Conservation (phyloP, 2,888 invertebrate genomes). For the Phengaris alcon region DNA sequence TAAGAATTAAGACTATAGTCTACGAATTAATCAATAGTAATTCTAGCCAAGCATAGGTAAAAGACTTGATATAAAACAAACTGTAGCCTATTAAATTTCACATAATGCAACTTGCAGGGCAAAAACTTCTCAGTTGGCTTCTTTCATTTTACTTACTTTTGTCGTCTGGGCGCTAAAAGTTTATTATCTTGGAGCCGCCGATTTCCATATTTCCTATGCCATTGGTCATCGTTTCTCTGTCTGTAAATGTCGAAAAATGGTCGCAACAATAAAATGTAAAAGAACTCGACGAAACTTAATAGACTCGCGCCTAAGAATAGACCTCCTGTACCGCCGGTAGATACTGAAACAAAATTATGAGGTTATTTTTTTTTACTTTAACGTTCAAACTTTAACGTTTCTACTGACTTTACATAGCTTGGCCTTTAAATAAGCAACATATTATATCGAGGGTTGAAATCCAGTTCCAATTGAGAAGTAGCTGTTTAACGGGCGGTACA, state of each 20-base stretch:
- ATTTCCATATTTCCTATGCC: constrained; percentile 63
- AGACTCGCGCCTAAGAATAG: constrained; percentile 83
- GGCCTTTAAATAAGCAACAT: no score
- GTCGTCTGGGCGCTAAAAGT: constrained; percentile 40
- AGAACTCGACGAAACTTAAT: constrained; percentile 82
- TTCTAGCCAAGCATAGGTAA: not conserved
- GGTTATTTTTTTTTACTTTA: no score
- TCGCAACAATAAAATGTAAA: constrained; percentile 77
- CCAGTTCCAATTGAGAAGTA: no score
- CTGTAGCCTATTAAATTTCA: not conserved
- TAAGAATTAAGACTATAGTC: not conserved
- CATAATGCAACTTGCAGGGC: not conserved
- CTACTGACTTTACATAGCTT: no score
- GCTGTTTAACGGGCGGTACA: no score
- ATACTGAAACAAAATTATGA: constrained; percentile 63
- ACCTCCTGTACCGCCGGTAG: constrained; percentile 83
- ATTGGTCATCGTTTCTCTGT: constrained; percentile 64
- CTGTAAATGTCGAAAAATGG: constrained; percentile 71
- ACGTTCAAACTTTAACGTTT: no score
- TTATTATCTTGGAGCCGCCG: constrained; percentile 59
- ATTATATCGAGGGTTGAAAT: no score
- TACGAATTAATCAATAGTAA: not conserved
- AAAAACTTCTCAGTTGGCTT: not conserved
- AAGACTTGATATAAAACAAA: no score
- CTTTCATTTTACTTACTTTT: not conserved